A percentile compares a stretch with the other conserved stretches of the same genome.
Evolutionary conservation across 2,113 vertebrate species (phyloP).

Genomic region (Eptesicus fuscus): DNA sequence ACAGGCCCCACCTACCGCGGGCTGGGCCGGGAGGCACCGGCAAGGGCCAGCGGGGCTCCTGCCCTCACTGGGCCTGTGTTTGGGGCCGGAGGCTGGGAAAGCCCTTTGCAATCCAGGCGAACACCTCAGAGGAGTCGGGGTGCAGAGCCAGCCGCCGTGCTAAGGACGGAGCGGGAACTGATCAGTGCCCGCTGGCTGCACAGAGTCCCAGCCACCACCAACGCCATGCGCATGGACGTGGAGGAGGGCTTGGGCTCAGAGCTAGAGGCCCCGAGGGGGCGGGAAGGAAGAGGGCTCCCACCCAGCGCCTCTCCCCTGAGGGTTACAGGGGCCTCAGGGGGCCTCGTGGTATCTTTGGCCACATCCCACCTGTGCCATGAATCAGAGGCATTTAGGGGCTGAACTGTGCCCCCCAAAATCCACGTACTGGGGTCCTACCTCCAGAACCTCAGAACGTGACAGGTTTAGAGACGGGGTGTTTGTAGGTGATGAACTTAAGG

Average conservation of each 20-base stretch:
- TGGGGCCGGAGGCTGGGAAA: neutral
- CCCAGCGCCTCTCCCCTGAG: neutral
- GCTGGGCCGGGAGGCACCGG: neutral
- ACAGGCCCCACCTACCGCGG: neutral
- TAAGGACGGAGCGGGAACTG: neutral
- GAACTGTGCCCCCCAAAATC: too few species aligned
- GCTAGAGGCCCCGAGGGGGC: fast-evolving
- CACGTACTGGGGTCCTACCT: neutral
- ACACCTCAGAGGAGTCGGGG: neutral
- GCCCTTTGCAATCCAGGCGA: neutral
- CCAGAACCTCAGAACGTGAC: fast-evolving
- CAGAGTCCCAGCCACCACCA: neutral
- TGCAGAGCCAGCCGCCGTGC: neutral
- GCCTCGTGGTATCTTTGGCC: too few species aligned
- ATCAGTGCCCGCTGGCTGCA: neutral
- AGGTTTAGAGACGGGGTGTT: neutral
- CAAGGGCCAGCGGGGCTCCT: neutral
- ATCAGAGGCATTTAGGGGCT: neutral
- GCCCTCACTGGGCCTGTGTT: neutral
- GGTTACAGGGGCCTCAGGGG: neutral
- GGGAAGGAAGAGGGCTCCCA: too few species aligned
- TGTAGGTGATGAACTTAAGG: too few species aligned
- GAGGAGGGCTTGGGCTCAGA: neutral
- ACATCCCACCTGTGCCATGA: neutral
- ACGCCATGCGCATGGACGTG: fast-evolving